phyloP scores from a whole-genome alignment of 2,888 invertebrate species.

The Agrochola lota region DNA sequence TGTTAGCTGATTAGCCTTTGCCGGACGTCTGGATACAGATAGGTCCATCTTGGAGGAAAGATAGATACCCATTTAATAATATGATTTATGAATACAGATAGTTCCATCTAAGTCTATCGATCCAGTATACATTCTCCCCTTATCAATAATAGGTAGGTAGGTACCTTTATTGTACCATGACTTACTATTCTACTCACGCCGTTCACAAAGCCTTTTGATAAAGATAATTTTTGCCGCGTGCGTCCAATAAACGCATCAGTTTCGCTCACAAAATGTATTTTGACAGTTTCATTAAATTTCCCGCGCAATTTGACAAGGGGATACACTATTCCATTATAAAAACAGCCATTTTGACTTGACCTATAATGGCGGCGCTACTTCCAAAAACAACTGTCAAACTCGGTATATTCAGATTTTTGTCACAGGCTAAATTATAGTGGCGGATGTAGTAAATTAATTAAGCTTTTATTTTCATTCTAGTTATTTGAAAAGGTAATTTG shows the following conservation, averaged over 20 bases:
- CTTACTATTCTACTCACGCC: conserved; percentile 32
- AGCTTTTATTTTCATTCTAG: conserved; percentile 53
- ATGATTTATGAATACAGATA: neutral
- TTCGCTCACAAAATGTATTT: conserved; percentile 69
- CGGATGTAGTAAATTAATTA: conserved; percentile 11
- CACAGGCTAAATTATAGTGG: conserved; percentile 11
- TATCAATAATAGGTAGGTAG: neutral
- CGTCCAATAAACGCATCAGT: conserved; percentile 54
- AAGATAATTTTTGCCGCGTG: conserved; percentile 61
- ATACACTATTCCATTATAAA: conserved; percentile 30
- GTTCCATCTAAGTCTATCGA: neutral
- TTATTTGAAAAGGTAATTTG: conserved; percentile 54
- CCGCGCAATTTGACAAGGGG: conserved; percentile 61
- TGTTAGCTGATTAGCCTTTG: neutral
- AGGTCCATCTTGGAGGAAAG: no score
- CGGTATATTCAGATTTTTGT: neutral
- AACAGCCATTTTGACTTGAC: conserved; percentile 31
- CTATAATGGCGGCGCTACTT: conserved; percentile 22
- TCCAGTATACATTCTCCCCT: neutral
- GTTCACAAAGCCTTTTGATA: conserved; percentile 35
- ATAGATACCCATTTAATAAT: no score
- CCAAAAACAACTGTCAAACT: conserved; percentile 19
- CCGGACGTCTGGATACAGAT: no score
- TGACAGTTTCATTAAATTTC: conserved; percentile 72
- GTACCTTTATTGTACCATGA: neutral